These are phyloP conservation scores for Melipona quadrifasciata DNA, from an alignment of 1,140 invertebrate genomes.

Conservation along the genomic window DNA sequence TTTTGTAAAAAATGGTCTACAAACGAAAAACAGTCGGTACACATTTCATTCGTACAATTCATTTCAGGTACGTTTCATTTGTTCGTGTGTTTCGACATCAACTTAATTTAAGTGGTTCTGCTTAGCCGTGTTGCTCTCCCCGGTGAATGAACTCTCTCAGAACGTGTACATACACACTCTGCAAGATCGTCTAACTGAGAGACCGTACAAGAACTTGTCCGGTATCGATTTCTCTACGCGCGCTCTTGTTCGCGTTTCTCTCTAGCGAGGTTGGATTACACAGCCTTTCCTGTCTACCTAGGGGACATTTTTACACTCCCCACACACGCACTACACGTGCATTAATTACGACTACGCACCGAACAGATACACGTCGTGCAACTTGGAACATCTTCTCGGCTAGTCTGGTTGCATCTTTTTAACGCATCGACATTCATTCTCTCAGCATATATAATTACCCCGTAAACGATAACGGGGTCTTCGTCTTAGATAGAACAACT, in stretches of 20 bases:
- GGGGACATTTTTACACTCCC: conserved; percentile 32
- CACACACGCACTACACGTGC: background rate
- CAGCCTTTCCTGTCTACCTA: conserved; percentile 40
- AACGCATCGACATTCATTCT: background rate
- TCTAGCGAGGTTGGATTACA: conserved; percentile 74
- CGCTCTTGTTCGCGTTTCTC: conserved; percentile 73
- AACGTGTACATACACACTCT: conserved; percentile 1
- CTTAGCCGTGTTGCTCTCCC: background rate
- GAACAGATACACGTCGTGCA: background rate
- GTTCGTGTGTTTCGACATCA: background rate
- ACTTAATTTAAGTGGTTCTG: background rate
- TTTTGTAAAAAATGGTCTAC: conserved; percentile 15
- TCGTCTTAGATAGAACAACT: background rate
- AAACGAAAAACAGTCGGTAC: background rate
- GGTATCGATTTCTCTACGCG: conserved; percentile 75
- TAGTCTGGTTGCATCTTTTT: background rate
- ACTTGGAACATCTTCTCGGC: background rate
- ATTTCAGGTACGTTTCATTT: background rate
- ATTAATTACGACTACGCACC: conserved; percentile 28
- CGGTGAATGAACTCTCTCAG: conserved; percentile 44
- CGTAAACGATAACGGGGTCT: background rate
- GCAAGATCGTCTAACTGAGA: conserved; percentile 53
- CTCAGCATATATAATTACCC: background rate
- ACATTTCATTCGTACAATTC: too few species aligned
- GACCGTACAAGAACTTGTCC: conserved; percentile 77